Evolutionary conservation across 2,797 vertebrate species (phyloP).

Genomic region (Buphagus erythrorhynchus): DNA sequence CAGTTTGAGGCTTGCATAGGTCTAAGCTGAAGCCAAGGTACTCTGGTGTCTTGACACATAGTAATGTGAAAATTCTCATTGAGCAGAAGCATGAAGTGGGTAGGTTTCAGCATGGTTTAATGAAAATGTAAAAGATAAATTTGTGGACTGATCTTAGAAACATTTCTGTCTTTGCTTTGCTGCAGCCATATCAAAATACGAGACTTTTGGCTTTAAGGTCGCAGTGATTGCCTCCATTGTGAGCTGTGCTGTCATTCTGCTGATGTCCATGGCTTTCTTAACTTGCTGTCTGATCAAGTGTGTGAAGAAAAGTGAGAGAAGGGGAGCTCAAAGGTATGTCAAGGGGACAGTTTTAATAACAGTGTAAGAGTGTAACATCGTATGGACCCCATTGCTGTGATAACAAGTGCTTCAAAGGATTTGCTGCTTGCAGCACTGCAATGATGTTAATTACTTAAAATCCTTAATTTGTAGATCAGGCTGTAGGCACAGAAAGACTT

Average conservation of each 20-base stretch:
- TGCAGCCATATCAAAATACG: constrained; percentile 80
- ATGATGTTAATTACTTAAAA: neutral
- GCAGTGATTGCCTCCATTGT: constrained; percentile 89
- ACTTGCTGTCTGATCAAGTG: constrained; percentile 90
- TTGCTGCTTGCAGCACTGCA: neutral
- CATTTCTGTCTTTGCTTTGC: constrained; percentile 52
- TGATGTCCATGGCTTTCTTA: constrained; percentile 92
- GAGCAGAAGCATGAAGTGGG: neutral
- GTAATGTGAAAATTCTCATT: neutral
- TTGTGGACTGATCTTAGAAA: neutral
- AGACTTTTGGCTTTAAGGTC: constrained; percentile 88
- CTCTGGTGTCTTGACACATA: neutral
- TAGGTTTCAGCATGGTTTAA: neutral
- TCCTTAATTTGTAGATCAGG: neutral
- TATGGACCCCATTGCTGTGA: neutral
- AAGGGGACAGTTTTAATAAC: neutral
- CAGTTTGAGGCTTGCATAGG: neutral
- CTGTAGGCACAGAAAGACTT: neutral
- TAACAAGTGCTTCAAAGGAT: neutral
- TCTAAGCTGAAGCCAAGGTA: neutral
- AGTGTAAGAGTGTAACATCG: fast-evolving
- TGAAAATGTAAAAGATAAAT: neutral
- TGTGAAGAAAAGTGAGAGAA: constrained; percentile 81
- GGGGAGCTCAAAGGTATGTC: constrained; percentile 75
- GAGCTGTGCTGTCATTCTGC: constrained; percentile 88